Evolutionary conservation across 2,113 vertebrate genomes (phyloP).

Genomic region (Microtus oregoni): DNA sequence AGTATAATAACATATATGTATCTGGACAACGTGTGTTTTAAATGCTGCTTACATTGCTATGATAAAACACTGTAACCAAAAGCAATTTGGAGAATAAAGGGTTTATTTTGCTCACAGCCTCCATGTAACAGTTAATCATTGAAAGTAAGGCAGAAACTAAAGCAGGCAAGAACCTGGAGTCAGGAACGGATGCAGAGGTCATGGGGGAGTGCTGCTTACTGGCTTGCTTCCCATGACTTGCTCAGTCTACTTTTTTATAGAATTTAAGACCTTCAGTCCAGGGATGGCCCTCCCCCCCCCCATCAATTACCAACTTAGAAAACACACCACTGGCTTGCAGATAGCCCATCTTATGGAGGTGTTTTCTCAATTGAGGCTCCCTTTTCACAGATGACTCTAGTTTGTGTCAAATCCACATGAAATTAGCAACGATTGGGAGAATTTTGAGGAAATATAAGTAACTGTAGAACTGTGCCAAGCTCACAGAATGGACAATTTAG

Average conservation of each 20-base stretch:
- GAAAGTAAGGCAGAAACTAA: neutral
- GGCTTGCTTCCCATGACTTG: neutral
- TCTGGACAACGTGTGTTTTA: neutral
- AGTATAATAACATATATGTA: neutral
- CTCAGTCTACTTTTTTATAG: neutral
- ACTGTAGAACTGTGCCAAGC: neutral
- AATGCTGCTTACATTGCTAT: neutral
- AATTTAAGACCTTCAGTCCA: neutral
- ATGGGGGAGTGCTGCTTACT: neutral
- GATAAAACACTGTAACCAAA: neutral
- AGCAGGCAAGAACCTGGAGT: neutral
- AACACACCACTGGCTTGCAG: accelerated
- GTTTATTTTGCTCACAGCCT: neutral
- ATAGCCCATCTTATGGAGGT: neutral
- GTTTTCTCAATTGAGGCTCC: neutral
- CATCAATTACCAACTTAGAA: neutral
- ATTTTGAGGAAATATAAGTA: neutral
- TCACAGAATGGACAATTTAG: neutral
- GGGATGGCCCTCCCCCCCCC: neutral
- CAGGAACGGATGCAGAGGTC: neutral
- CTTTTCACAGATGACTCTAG: neutral
- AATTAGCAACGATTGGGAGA: neutral
- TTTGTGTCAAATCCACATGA: neutral
- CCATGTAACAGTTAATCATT: neutral
- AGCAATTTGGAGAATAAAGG: neutral